These are phyloP conservation scores for Sylvia atricapilla DNA, from an alignment of 2,113 vertebrate genomes.

Conservation along the genomic window DNA sequence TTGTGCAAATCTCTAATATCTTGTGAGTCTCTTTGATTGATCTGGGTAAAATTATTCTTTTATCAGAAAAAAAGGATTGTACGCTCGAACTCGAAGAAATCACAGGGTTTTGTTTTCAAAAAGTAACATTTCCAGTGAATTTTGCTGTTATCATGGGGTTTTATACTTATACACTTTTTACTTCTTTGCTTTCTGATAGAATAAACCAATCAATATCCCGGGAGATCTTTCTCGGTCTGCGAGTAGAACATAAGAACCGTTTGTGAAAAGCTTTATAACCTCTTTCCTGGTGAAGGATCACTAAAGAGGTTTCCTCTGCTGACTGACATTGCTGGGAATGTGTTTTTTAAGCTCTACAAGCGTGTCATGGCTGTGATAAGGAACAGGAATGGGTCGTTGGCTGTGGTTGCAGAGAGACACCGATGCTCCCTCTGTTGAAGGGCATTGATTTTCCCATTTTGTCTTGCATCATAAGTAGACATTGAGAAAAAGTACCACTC, in stretches of 20 bases:
- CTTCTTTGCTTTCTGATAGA: not conserved
- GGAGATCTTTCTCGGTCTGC: not conserved
- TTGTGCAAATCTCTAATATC: not conserved
- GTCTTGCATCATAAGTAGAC: slow-evolving; percentile 60
- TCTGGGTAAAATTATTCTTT: not conserved
- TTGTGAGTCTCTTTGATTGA: not conserved
- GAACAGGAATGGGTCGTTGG: not conserved
- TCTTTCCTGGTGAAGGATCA: slow-evolving; percentile 57
- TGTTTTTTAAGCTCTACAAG: slow-evolving; percentile 10
- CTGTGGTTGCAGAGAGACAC: not conserved
- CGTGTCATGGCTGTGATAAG: slow-evolving; percentile 40
- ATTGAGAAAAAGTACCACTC: slow-evolving; percentile 42
- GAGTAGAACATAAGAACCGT: slow-evolving; percentile 3
- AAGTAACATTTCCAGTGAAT: not conserved
- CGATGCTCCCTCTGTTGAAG: slow-evolving; percentile 7
- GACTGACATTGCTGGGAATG: slow-evolving; percentile 39
- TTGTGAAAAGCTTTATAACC: slow-evolving; percentile 60
- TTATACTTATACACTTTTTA: not conserved
- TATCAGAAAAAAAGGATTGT: not conserved
- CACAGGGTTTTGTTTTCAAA: not conserved
- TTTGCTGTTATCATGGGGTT: not conserved
- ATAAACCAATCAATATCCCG: not conserved
- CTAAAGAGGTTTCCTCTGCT: slow-evolving; percentile 58
- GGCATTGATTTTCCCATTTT: slow-evolving; percentile 59
- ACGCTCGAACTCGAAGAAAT: not conserved